These are phyloP conservation scores for Drosophila ezoana DNA, from an alignment of 2,888 invertebrate species.

Conservation along the genomic window DNA sequence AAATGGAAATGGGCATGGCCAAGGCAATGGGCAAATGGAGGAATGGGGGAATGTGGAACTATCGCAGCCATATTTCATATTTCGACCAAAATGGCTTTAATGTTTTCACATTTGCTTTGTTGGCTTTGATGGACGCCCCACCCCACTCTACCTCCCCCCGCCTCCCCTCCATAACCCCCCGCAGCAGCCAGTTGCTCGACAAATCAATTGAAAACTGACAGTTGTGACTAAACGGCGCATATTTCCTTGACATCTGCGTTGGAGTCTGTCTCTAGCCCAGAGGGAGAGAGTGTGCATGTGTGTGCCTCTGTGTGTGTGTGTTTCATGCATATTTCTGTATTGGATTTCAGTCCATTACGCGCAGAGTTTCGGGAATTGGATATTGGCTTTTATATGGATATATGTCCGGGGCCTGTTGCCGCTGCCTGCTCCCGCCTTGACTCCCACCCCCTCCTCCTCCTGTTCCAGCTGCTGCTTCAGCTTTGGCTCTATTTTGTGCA, in stretches of 20 bases:
- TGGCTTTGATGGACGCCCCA: conserved; percentile 72
- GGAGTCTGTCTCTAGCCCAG: conserved; percentile 52
- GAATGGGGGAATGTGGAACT: conserved; percentile 41
- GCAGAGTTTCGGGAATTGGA: conserved; percentile 75
- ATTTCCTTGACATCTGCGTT: conserved; percentile 77
- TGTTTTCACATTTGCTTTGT: conserved; percentile 81
- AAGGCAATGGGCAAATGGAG: conserved; percentile 10
- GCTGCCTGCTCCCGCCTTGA: conserved; percentile 28
- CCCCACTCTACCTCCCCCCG: neutral
- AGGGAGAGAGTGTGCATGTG: conserved; percentile 3
- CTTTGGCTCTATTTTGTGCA: too few species aligned
- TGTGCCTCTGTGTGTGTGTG: conserved; percentile 38
- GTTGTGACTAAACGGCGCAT: conserved; percentile 80
- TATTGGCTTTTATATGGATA: conserved; percentile 74
- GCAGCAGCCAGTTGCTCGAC: conserved; percentile 62
- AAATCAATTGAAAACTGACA: conserved; percentile 79
- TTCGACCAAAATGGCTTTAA: conserved; percentile 73
- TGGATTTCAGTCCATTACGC: conserved; percentile 80
- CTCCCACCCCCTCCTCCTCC: conserved; percentile 13
- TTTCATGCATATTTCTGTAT: conserved; percentile 81
- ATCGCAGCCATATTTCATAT: conserved; percentile 65
- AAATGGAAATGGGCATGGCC: conserved; percentile 60
- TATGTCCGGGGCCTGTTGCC: conserved; percentile 66
- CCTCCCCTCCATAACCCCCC: neutral
- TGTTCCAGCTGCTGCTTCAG: conserved; percentile 34